Evolutionary conservation across 2,888 invertebrate genomes (phyloP).

Genomic region (Coremacera marginata): DNA sequence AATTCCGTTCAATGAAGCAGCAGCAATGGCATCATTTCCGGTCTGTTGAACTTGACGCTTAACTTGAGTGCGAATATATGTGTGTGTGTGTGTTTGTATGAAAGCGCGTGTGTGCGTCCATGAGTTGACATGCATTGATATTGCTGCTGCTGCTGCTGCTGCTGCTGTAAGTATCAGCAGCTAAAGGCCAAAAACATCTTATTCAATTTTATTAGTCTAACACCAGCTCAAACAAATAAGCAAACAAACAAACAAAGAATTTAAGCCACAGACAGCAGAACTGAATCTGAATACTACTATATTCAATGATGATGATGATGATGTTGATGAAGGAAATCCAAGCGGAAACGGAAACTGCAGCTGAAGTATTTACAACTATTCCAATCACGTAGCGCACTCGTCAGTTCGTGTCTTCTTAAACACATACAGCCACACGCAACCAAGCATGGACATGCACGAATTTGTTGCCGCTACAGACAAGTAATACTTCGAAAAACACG

Average conservation of each 20-base stretch:
- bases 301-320: not conserved
- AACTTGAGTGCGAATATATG: not conserved
- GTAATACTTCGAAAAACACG: not conserved
- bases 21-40: conserved; percentile 19
- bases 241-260: not conserved
- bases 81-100: not conserved
- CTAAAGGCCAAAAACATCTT: not conserved
- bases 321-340: not conserved
- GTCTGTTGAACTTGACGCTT: not conserved
- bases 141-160: no score
- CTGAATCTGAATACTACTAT: no score
- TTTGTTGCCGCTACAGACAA: not conserved
- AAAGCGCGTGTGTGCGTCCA: no score
- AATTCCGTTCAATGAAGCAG: conserved; percentile 10
- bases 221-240: not conserved
- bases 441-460: not conserved
- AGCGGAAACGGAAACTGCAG: not conserved
- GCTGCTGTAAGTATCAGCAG: not conserved
- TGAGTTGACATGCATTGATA: not conserved
- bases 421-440: not conserved
- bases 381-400: conserved; percentile 26
- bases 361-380: conserved; percentile 2
- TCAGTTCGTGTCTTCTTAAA: not conserved
- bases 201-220: not conserved
- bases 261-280: not conserved